Evolutionary conservation across 2,797 vertebrate genomes (phyloP).

Genomic region (Premnoplex brunnescens): DNA sequence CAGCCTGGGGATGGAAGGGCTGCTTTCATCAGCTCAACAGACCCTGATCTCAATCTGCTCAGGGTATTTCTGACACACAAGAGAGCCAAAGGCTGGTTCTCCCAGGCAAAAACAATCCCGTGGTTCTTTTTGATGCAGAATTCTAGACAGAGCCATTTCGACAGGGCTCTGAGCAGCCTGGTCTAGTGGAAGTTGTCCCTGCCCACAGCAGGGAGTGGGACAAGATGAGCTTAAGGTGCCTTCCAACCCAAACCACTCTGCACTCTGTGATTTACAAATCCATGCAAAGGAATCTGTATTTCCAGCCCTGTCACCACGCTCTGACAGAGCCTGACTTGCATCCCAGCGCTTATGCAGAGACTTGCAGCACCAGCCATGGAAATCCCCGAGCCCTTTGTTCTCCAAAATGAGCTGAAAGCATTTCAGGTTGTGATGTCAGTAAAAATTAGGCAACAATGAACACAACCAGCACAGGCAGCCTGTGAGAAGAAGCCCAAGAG

Average conservation of each 20-base stretch:
- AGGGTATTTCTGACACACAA: rapidly evolving
- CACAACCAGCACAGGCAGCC: background rate
- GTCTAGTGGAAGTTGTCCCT: background rate
- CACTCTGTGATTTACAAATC: background rate
- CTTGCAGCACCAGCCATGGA: background rate
- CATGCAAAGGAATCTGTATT: rapidly evolving
- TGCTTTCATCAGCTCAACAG: background rate
- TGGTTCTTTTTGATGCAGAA: background rate
- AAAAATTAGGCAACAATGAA: background rate
- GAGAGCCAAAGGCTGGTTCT: rapidly evolving
- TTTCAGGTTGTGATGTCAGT: background rate
- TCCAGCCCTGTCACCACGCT: background rate
- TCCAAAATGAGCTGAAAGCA: background rate
- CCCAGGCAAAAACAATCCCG: background rate
- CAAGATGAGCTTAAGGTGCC: background rate
- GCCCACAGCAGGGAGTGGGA: background rate
- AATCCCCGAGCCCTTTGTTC: constrained; percentile 62
- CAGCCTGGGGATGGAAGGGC: background rate
- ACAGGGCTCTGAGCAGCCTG: background rate
- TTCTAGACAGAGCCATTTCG: background rate
- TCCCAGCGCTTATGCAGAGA: background rate
- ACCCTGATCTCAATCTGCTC: background rate
- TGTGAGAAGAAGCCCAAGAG: background rate
- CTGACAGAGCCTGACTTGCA: background rate
- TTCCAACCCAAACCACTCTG: background rate